Evolutionary conservation across 2,888 invertebrate species (phyloP).

Genomic region (Iselma pallidipennis): DNA sequence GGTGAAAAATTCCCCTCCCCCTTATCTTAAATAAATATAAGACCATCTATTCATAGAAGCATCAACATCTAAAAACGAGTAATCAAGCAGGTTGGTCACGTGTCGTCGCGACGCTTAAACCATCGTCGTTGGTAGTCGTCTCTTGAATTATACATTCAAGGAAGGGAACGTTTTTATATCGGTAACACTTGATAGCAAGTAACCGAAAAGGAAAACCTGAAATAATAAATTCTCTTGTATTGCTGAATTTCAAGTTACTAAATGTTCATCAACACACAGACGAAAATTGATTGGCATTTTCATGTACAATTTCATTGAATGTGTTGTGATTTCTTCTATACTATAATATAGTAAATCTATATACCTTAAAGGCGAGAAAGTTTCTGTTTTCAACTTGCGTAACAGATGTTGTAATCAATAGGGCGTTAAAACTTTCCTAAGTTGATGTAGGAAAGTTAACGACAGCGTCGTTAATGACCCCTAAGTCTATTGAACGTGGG

Average conservation of each 20-base stretch:
- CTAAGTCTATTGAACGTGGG: slow-evolving; percentile 19
- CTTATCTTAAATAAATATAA: not conserved
- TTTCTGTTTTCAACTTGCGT: slow-evolving; percentile 11
- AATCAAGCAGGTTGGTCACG: slow-evolving; percentile 29
- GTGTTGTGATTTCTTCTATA: not conserved
- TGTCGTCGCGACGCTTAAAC: slow-evolving; percentile 32
- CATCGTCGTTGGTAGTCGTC: slow-evolving; percentile 20
- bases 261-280: too few species aligned
- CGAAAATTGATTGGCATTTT: too few species aligned
- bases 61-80: slow-evolving; percentile 1
- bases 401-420: slow-evolving; percentile 23
- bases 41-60: not conserved
- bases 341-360: not conserved
- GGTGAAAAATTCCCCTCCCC: not conserved
- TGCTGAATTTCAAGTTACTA: too few species aligned
- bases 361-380: not conserved
- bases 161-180: slow-evolving; percentile 16
- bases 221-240: not conserved
- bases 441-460: slow-evolving; percentile 18
- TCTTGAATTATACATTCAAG: slow-evolving; percentile 30
- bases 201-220: not conserved
- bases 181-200: not conserved
- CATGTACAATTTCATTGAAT: not conserved
- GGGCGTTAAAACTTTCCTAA: slow-evolving; percentile 17
- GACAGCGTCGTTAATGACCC: slow-evolving; percentile 19